Conservation (phyloP, 2,113 vertebrate species). For the Pollimyrus isidori region DNA sequence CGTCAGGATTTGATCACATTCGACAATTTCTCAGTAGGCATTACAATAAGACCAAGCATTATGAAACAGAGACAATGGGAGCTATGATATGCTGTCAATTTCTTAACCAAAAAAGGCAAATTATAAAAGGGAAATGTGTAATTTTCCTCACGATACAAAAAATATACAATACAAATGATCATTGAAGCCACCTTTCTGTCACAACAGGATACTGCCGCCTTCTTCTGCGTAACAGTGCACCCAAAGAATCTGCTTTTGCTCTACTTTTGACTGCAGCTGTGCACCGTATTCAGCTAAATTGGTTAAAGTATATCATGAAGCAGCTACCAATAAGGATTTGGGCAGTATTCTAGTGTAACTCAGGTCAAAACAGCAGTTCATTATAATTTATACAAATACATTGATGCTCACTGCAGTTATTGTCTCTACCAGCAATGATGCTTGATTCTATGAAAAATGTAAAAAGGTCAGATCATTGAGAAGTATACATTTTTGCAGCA, state of each 20-base stretch:
- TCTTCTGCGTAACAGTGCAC: background rate
- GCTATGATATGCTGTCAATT: background rate
- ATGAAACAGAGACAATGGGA: conserved; percentile 8
- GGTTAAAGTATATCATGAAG: background rate
- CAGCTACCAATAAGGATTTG: conserved; percentile 1
- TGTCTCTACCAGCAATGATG: conserved; percentile 35
- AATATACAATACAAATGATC: conserved; percentile 19
- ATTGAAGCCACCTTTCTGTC: conserved; percentile 11
- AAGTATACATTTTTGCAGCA: conserved; percentile 41
- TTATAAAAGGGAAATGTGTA: conserved; percentile 26
- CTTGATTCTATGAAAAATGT: conserved; percentile 28
- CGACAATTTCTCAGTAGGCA: conserved; percentile 12
- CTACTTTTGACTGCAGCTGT: background rate
- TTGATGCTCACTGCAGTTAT: conserved; percentile 44
- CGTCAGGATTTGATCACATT: conserved; percentile 3
- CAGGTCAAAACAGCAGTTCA: conserved; percentile 41
- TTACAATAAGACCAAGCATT: background rate
- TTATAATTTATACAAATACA: conserved; percentile 45
- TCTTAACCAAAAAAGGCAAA: background rate
- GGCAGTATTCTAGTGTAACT: conserved; percentile 22
- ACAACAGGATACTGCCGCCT: conserved; percentile 2
- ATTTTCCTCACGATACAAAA: conserved; percentile 6
- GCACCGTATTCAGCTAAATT: background rate
- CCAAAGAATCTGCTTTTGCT: background rate
- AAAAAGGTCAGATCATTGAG: conserved; percentile 23